These are phyloP conservation scores for Eupithecia insigniata DNA, from an alignment of 2,888 invertebrate genomes.

Conservation along the genomic window DNA sequence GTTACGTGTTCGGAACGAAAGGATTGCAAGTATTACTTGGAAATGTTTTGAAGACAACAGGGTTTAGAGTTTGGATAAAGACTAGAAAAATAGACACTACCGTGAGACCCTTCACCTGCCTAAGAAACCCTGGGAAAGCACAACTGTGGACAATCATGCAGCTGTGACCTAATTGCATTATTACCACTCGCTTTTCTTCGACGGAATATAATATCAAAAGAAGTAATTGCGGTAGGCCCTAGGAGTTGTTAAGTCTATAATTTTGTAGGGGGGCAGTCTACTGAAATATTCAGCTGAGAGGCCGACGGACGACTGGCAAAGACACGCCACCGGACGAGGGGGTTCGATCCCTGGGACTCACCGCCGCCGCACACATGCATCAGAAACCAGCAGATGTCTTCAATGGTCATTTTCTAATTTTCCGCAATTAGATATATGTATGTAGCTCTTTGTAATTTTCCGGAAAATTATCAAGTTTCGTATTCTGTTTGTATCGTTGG, in stretches of 20 bases:
- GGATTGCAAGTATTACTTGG: not conserved
- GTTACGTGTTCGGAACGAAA: not conserved
- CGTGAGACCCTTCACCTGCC: slow-evolving; percentile 49
- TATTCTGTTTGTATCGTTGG: not conserved
- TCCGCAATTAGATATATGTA: slow-evolving; percentile 14
- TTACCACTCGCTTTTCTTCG: slow-evolving; percentile 51
- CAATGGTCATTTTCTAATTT: slow-evolving; percentile 45
- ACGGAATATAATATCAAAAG: slow-evolving; percentile 62
- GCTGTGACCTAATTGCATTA: slow-evolving; percentile 66
- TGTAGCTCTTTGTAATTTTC: not conserved
- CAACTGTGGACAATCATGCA: slow-evolving; percentile 65
- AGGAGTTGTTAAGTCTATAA: slow-evolving; percentile 68
- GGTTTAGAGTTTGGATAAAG: not conserved
- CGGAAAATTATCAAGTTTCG: not conserved
- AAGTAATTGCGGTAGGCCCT: slow-evolving; percentile 65
- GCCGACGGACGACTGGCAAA: slow-evolving; percentile 52
- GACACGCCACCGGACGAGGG: slow-evolving; percentile 40
- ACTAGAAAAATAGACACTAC: slow-evolving; percentile 8
- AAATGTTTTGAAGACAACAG: not conserved
- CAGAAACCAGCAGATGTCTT: slow-evolving; percentile 64
- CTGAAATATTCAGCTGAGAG: slow-evolving; percentile 80
- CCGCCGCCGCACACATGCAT: slow-evolving; percentile 44
- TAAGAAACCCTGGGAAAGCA: slow-evolving; percentile 59
- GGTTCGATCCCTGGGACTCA: slow-evolving; percentile 36
- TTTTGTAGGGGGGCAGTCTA: slow-evolving; percentile 64